phyloP scores from a whole-genome alignment of 2,797 vertebrate species.

The Prunella strophiata region DNA sequence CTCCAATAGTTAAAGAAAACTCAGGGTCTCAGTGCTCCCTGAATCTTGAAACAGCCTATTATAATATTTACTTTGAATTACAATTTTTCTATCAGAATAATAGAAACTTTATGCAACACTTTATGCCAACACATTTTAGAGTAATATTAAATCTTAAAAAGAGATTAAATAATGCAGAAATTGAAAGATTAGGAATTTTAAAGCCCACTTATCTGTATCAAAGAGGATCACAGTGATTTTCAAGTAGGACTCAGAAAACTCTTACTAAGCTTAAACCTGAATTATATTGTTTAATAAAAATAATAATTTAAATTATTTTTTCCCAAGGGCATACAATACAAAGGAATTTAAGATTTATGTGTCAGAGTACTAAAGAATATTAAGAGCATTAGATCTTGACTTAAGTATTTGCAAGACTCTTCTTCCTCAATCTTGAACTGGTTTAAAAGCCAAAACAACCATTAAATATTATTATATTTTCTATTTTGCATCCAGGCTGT shows the following conservation, averaged over 20 bases:
- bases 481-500: background rate
- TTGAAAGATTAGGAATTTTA: background rate
- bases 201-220: background rate
- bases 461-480: background rate
- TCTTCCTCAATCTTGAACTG: background rate
- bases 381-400: background rate
- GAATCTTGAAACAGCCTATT: background rate
- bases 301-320: background rate
- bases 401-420: background rate
- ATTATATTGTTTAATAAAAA: background rate
- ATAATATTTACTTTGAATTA: slow-evolving; percentile 25
- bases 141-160: background rate
- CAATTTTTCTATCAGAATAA: background rate
- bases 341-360: background rate
- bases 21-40: background rate
- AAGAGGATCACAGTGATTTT: background rate
- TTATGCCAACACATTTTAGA: background rate
- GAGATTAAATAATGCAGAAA: background rate
- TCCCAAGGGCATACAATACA: background rate
- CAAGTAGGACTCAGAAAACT: background rate
- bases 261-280: background rate
- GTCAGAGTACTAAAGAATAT: background rate
- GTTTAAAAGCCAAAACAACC: background rate
- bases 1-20: background rate
- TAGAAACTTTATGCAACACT: background rate